These are phyloP conservation scores for Streptopelia turtur DNA, from an alignment of 2,797 vertebrate genomes.

Conservation along the genomic window DNA sequence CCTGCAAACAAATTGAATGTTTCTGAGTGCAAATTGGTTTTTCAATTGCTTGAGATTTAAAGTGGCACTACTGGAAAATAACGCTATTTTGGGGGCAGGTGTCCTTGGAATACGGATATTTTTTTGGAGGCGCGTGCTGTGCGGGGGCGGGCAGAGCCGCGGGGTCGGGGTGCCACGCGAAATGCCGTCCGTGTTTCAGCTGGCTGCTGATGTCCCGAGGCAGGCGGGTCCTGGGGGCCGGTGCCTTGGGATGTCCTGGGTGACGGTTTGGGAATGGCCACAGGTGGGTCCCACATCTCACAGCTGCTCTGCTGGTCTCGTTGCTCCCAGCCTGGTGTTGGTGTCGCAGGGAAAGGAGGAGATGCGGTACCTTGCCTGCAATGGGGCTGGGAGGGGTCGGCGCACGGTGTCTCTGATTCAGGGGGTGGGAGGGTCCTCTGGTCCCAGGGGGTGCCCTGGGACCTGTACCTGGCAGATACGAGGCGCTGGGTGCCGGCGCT, in stretches of 20 bases:
- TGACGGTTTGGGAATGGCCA: neutral
- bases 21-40: slow-evolving; percentile 70
- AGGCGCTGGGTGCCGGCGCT: neutral
- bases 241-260: neutral
- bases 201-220: neutral
- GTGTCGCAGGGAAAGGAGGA: accelerated
- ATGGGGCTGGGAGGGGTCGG: accelerated
- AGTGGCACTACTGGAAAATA: slow-evolving; percentile 54
- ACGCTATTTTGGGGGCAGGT: slow-evolving; percentile 14
- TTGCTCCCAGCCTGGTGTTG: neutral
- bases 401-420: accelerated
- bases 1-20: slow-evolving; percentile 66
- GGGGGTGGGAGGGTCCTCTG: neutral
- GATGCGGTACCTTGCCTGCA: accelerated
- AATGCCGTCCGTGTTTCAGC: neutral
- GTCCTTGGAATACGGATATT: slow-evolving; percentile 15
- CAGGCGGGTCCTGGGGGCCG: neutral
- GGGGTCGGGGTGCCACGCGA: accelerated
- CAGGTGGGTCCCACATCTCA: accelerated
- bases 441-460: accelerated
- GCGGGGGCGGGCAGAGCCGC: neutral
- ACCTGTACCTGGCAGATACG: accelerated
- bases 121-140: neutral
- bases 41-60: slow-evolving; percentile 64
- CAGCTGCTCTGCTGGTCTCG: neutral